Evolutionary conservation across 2,888 invertebrate genomes (phyloP), one percentile per base, ranked within the genome.

Genomic region (Allygus modestus): DNA sequence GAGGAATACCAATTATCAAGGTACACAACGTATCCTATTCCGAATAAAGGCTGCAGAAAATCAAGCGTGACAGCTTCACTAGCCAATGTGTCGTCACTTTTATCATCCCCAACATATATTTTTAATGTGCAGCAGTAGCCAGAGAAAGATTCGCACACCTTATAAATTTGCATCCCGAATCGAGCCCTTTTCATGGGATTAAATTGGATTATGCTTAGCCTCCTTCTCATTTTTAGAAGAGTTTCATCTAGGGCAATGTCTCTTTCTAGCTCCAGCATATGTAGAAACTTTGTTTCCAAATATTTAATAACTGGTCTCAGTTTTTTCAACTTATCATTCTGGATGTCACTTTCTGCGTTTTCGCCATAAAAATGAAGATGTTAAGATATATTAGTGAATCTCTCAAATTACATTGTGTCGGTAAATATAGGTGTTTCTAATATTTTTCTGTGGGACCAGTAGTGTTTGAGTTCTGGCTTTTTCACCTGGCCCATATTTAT

Each of bases 151-250:
- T 84, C 77, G 84, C 89, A 89, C n/a, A 89, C 65, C 84, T 89
- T 88, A 83, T 89, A 89, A 54, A 90, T 28, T 86, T 90, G 89
- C 20, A 89, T 85, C 0, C 89, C 89, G 77, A 89, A 90, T 81
- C 87, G 87, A 81, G 89, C 88, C 20, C 86, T 69, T 85, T 89
- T 89, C 31, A 86, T 87, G 84, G 88, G 88, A 46, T 89, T 89
- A 82, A 89, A 89, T 84, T 89, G 89, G 0, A 88, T 87, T 83
- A 89, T 89, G 20, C 61, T 23, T 5, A 90, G 86, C 71, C 89
- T 84, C 15, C 89, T 89, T 41, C 88, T 85, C 88, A 88, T 89
- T 26, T 89, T 89, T 37, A 90, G 87, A 88, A 90, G 88, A 54
- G 87, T 87, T 86, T 90, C 89, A 85, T 90, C 89, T 51, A 90